Base-by-base conservation (phyloP, 2,888 invertebrate species). In the Liopterus haemorrhoidalis region DNA sequence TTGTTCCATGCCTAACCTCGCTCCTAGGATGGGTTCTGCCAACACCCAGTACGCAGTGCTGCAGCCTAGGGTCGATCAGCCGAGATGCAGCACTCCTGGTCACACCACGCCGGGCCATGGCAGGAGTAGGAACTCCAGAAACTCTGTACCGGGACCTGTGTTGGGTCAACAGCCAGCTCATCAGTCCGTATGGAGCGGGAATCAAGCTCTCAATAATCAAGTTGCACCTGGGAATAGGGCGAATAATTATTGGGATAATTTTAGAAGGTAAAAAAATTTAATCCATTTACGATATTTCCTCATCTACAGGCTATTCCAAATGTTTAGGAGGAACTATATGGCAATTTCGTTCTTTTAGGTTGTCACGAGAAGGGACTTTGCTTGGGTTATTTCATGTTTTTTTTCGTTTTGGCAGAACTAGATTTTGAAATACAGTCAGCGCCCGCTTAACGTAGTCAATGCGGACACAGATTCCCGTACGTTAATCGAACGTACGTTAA, bases 161-260 rank as follows among this genome's bases (percentile, higher is more conserved):
- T 66, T 54, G 55, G 63, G 52, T 66, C 65, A 48, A 50, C 59
- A 49, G 45, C 55, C 56, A 49, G 63, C 54, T 37, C 59, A 55
- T 44, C 64, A 59, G 49, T 57, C 16, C 57, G 63, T 65, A 53
- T 69, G 61, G 71, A 63, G 63, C 49, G 67, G 68, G 33, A 64
- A 53, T 20, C 55, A 78, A 54, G 80, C 84, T 1, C 72, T 91
- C 31, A 91, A 91, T 68, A 91, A 91, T 67, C 89, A 91, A 71
- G 90, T 91, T 41, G 85, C 89, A 25, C 91, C 91, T 22, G 90
- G 91, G 19, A 89, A 87, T 67, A 74, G 91, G 53, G 89, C 90
- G 43, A 92, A 92, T 67, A 92, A 92, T 70, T 92, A 91, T 68
- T 91, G 89, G 89, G 91, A 92, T 65, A 91, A 92, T 70, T 91